These are phyloP conservation scores for Eleginops maclovinus DNA, from an alignment of 2,113 vertebrate species.

Conservation along the genomic window DNA sequence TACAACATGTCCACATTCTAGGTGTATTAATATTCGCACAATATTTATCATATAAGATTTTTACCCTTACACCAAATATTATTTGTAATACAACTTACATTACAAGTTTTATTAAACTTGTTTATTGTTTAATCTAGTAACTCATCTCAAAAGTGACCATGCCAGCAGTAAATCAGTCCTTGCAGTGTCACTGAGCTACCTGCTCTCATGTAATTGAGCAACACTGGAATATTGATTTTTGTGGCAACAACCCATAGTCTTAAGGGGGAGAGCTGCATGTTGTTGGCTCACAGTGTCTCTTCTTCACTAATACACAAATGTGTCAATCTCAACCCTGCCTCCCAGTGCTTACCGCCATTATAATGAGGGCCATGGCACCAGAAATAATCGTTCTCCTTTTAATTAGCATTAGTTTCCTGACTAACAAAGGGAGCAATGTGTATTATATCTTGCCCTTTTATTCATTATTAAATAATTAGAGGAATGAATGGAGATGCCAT, in stretches of 20 bases:
- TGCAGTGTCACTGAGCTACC: slow-evolving; percentile 54
- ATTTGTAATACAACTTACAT: not conserved
- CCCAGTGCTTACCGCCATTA: slow-evolving; percentile 25
- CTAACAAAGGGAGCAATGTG: slow-evolving; percentile 42
- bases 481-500: slow-evolving; percentile 29
- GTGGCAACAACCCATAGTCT: slow-evolving; percentile 41
- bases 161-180: slow-evolving; percentile 46
- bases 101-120: slow-evolving; percentile 6
- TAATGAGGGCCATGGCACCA: slow-evolving; percentile 49
- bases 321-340: slow-evolving; percentile 63
- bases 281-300: slow-evolving; percentile 59
- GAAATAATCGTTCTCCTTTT: slow-evolving; percentile 41
- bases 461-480: slow-evolving; percentile 64
- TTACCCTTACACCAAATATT: not conserved
- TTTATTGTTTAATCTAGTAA: slow-evolving; percentile 21
- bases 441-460: slow-evolving; percentile 25
- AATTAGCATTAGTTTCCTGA: slow-evolving; percentile 37
- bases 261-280: slow-evolving; percentile 29
- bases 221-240: slow-evolving; percentile 76
- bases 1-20: not conserved
- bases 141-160: slow-evolving; percentile 18
- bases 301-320: slow-evolving; percentile 51
- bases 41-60: not conserved
- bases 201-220: slow-evolving; percentile 68
- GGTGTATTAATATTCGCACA: not conserved